Base-by-base conservation (phyloP, 2,888 invertebrate genomes). In the Tetrapedia diversipes region DNA sequence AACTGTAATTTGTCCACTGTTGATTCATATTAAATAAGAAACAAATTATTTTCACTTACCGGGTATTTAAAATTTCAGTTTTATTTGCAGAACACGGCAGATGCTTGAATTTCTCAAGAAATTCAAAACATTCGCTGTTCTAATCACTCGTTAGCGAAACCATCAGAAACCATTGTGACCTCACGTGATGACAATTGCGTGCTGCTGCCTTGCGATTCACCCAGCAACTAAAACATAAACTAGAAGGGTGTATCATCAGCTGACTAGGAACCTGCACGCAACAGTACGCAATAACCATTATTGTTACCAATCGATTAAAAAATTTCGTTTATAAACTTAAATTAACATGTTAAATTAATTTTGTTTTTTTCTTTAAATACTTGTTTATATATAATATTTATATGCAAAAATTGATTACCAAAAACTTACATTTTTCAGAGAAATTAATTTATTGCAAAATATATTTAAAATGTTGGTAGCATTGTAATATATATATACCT, bases 161-260 rank as follows among this genome's bases (percentile, higher is more conserved):
- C 77, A 79, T 82, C 81, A 79, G 77, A 88, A 80, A 88, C 86
- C 89, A 89, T 89, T 83, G 86, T 87, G 75, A 80, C 79, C 83
- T 90, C 90, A 90, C 90, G 90, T 90, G 90, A 89, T 82, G 84
- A 75, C 78, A 78, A 81, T 80, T 78, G 84, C 76, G 87, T 87
- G 87, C 90, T 88, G 90, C 90, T 85, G 85, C 83, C 89, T 88
- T 81, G 76, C 88, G 90, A 89, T 87, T 82, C 87, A 71, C 86
- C 86, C 88, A 85, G 85, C 84, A 89, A 89, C 88, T 89, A 89
- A 85, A 78, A 59, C 53, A 64, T 66, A 70, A 81, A 74, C 79
- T 75, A 66, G 71, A 76, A 69, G 53, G 66, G 77, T 72, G 56
- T 56, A 64, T 57, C 71, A 69, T 84, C 89, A 88, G 89, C 88